Evolutionary conservation across 2,113 vertebrate species (phyloP).

Genomic region (Rana temporaria): DNA sequence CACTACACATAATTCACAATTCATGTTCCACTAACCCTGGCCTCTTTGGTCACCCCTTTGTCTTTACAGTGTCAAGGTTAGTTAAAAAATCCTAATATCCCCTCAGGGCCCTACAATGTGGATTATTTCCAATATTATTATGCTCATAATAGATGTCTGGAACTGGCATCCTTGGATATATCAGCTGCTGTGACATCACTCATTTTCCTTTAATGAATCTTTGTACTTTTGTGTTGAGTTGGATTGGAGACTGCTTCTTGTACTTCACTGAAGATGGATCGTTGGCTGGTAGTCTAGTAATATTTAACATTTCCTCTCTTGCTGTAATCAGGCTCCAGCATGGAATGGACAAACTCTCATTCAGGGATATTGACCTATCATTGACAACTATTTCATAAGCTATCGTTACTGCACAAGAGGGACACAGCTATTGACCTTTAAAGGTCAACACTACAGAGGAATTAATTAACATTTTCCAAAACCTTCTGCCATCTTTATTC

Average conservation of each 20-base stretch:
- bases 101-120: too few species aligned
- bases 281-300: background rate
- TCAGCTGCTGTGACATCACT: background rate
- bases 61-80: too few species aligned
- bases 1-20: too few species aligned
- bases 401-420: conserved; percentile 45
- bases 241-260: conserved; percentile 1
- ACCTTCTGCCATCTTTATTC: conserved; percentile 31
- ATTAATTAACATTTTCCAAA: conserved; percentile 57
- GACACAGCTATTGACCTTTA: conserved; percentile 52
- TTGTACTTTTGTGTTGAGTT: background rate
- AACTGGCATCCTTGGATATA: too few species aligned
- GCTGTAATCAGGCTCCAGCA: conserved; percentile 21
- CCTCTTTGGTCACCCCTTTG: too few species aligned
- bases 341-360: conserved; percentile 33
- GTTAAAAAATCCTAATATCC: too few species aligned
- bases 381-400: conserved; percentile 54
- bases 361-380: conserved; percentile 53
- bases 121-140: too few species aligned
- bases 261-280: conserved; percentile 14
- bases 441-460: conserved; percentile 47
- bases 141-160: too few species aligned
- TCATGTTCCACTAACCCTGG: too few species aligned
- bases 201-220: background rate
- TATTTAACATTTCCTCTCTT: conserved; percentile 42